Evolutionary conservation across 2,113 vertebrate species (phyloP).

Genomic region (Azemiops feae): DNA sequence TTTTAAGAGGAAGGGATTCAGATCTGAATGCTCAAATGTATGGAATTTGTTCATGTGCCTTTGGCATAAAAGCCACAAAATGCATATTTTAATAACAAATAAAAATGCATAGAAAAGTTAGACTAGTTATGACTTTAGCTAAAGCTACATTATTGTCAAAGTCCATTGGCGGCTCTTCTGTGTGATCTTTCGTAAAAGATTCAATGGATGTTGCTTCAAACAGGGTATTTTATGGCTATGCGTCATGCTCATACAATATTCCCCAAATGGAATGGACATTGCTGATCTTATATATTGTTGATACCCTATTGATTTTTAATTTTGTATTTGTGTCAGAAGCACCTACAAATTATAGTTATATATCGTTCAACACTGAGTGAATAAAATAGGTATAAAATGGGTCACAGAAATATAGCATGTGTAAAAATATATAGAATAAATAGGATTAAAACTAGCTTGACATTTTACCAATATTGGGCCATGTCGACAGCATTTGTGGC

Average conservation of each 20-base stretch:
- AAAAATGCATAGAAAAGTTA: not conserved
- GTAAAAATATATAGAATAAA: not conserved
- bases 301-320: not conserved
- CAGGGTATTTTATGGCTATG: not conserved
- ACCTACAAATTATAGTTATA: not conserved
- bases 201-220: not conserved
- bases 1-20: not conserved
- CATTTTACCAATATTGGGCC: not conserved
- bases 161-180: not conserved
- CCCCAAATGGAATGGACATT: not conserved
- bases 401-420: not conserved
- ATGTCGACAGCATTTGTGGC: not conserved
- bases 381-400: not conserved
- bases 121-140: not conserved
- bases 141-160: not conserved
- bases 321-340: not conserved
- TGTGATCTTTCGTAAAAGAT: not conserved
- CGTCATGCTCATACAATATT: not conserved
- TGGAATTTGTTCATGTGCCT: not conserved
- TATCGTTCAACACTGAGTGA: not conserved
- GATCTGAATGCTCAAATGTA: not conserved
- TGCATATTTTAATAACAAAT: not conserved
- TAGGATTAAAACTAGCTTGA: not conserved
- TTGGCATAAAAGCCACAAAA: not conserved
- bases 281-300: not conserved